Conservation (phyloP, 2,797 vertebrate genomes). For the Trachurus trachurus region DNA sequence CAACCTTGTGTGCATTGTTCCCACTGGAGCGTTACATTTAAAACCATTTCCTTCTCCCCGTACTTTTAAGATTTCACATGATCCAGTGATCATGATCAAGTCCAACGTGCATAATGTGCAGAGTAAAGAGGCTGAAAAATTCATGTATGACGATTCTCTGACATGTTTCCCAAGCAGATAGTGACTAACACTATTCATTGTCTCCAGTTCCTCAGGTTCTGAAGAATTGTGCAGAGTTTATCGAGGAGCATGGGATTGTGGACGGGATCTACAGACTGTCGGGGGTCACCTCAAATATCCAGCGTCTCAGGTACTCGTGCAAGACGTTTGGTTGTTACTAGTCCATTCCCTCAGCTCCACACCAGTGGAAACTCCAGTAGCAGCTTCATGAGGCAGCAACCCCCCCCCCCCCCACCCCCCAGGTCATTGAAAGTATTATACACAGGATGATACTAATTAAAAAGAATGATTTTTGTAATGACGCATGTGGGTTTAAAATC, state of each 20-base stretch:
- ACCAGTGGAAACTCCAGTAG: neutral
- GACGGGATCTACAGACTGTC: conserved; percentile 98
- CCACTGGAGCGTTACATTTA: conserved; percentile 14
- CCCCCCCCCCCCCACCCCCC: neutral
- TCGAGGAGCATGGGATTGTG: conserved; percentile 96
- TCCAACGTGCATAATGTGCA: neutral
- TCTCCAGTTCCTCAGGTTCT: conserved; percentile 93
- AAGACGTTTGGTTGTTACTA: neutral
- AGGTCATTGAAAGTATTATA: neutral
- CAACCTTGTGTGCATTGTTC: conserved; percentile 48
- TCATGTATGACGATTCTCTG: neutral
- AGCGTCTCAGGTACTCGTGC: conserved; percentile 91
- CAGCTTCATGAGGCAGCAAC: neutral
- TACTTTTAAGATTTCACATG: conserved; percentile 20
- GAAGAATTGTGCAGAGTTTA: conserved; percentile 96
- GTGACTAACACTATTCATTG: conserved; percentile 28
- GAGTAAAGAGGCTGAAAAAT: neutral
- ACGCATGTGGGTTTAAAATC: neutral
- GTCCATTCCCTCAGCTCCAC: neutral
- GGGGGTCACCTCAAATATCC: conserved; percentile 97
- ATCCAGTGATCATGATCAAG: neutral
- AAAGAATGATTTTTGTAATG: neutral
- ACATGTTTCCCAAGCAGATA: neutral
- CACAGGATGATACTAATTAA: too few relatives aligned
- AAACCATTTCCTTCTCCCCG: conserved; percentile 40